Evolutionary conservation across 2,888 invertebrate genomes (phyloP), one percentile per base, ranked within the genome.

Genomic region (Yponomeuta cagnagella): DNA sequence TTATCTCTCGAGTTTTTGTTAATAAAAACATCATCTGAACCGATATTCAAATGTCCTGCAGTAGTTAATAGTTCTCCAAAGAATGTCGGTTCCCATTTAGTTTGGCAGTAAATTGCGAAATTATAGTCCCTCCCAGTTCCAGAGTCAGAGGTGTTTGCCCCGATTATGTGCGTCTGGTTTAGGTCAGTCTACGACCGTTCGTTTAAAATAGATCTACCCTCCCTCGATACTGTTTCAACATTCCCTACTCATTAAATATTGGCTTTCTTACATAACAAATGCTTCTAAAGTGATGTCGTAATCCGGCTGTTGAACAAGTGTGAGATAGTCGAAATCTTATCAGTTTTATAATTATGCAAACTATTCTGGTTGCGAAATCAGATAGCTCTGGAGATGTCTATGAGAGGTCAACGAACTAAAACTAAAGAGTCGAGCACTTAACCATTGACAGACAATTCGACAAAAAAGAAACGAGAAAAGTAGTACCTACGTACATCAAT

Each of bases 141-240:
- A 65, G 37, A 58, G 52, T 58, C 52, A 15, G 71, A 63, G 63
- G 71, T 68, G 68, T 43, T 68, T 71, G 71, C 68, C 71, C 68
- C 68, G 68, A 71, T 71, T 68, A 71, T 67, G n/a, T 48, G 67
- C 71, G 68, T 68, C 71, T 70, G 71, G 71, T 71, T 71, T 71
- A 63, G 68, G 23, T 71, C 68, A 71, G 68, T 63, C 63, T 66
- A 52, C n/a, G 10, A 33, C 31, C 63, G 10, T 67, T 43, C 37
- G 37, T 23, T 23, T 1, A 23, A 70, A 70, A 70, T 70, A 70
- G 70, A 66, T 64, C 15, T 30, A 37, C 63, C 15, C 37, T 63
- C 63, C 58, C 48, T 70, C 43, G 48, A 65, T 69, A 52, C 68
- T 64, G 30, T 70, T 71, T 67, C 70, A 52, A 72, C 71, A 71